Conservation (phyloP, 2,888 invertebrate genomes). For the Lordiphosa andalusiaca region DNA sequence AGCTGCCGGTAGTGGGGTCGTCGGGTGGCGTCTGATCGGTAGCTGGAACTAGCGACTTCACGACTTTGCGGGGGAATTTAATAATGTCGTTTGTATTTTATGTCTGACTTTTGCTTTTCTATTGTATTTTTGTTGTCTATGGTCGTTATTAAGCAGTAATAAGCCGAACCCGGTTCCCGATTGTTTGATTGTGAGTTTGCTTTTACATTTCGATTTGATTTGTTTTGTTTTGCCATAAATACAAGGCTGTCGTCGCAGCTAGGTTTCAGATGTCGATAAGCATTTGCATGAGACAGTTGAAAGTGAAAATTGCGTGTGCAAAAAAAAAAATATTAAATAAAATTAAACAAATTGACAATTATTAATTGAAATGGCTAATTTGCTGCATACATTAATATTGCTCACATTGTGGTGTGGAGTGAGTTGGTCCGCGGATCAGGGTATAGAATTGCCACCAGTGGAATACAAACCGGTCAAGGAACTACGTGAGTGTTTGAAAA, state of each 20-base stretch:
- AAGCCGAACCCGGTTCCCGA: slow-evolving; percentile 17
- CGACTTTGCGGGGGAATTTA: slow-evolving; percentile 62
- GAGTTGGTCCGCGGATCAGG: slow-evolving; percentile 28
- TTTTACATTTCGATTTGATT: slow-evolving; percentile 39
- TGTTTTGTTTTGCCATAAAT: slow-evolving; percentile 63
- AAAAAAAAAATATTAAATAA: not conserved
- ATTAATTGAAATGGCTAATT: slow-evolving; percentile 32
- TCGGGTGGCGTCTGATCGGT: slow-evolving; percentile 17
- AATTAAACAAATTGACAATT: not conserved
- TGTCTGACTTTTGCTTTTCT: slow-evolving; percentile 37
- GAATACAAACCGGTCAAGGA: slow-evolving; percentile 56
- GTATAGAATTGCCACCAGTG: slow-evolving; percentile 25
- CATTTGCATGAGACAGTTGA: slow-evolving; percentile 52
- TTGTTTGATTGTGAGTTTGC: slow-evolving; percentile 25
- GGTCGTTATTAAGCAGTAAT: slow-evolving; percentile 15
- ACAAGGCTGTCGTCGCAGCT: slow-evolving; percentile 41
- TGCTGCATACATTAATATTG: slow-evolving; percentile 23
- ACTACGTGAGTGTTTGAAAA: slow-evolving; percentile 53
- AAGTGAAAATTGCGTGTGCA: slow-evolving; percentile 26
- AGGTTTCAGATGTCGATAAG: slow-evolving; percentile 54
- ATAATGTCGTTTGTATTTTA: slow-evolving; percentile 66
- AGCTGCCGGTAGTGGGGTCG: slow-evolving; percentile 61
- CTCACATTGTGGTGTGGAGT: slow-evolving; percentile 27
- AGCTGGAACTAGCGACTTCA: slow-evolving; percentile 39
- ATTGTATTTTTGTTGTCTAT: slow-evolving; percentile 34